phyloP scores from a whole-genome alignment of 2,888 invertebrate genomes.

The Trissolcus japonicus region DNA sequence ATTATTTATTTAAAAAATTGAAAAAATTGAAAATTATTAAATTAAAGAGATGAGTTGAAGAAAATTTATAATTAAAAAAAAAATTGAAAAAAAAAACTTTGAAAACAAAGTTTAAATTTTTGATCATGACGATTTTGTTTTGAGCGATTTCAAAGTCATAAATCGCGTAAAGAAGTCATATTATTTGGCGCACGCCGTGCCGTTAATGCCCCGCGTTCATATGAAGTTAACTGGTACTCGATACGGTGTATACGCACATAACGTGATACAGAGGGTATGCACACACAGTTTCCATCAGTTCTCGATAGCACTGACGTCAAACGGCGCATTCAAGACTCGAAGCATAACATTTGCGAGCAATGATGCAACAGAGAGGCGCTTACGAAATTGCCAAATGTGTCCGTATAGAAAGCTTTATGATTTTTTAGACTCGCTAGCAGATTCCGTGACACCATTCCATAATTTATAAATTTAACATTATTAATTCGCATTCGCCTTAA shows the following conservation, averaged over 20 bases:
- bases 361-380: slow-evolving; percentile 51
- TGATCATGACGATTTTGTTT: too few species aligned
- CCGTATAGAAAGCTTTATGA: slow-evolving; percentile 58
- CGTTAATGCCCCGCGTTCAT: slow-evolving; percentile 10
- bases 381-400: slow-evolving; percentile 57
- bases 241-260: slow-evolving; percentile 31
- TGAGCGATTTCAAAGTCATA: too few species aligned
- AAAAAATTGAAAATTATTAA: too few species aligned
- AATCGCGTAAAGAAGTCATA: slow-evolving; percentile 25
- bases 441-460: slow-evolving; percentile 57
- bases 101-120: not conserved
- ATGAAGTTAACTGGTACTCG: slow-evolving; percentile 16
- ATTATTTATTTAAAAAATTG: too few species aligned
- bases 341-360: slow-evolving; percentile 55
- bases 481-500: slow-evolving; percentile 38
- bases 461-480: slow-evolving; percentile 41
- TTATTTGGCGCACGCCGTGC: slow-evolving; percentile 17
- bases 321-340: slow-evolving; percentile 49
- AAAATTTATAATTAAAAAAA: too few species aligned
- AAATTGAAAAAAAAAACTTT: too few species aligned
- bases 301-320: slow-evolving; percentile 41
- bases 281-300: slow-evolving; percentile 40
- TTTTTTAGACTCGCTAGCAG: slow-evolving; percentile 60
- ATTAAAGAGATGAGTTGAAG: too few species aligned
- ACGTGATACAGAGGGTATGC: slow-evolving; percentile 10